Base-by-base conservation (phyloP, 2,113 vertebrate species). In the Variabilichromis moorii region DNA sequence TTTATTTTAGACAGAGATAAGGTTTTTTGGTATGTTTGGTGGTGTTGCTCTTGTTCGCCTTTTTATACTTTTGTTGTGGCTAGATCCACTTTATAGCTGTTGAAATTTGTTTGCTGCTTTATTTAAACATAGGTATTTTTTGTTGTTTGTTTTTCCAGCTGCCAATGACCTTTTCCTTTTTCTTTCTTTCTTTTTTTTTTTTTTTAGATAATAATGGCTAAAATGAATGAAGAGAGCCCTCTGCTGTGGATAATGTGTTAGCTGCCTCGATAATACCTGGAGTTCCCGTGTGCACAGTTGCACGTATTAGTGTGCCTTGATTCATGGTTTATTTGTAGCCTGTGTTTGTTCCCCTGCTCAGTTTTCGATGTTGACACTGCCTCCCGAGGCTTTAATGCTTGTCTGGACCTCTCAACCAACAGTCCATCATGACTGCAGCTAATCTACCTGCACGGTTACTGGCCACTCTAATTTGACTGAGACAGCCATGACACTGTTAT, bases 401-500 rank as follows among this genome's bases (percentile, higher is more conserved):
- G 90, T 92, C 83, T 84, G 37, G 68, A 24, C 55, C 21, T 28
- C 82, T 87, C 81, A 83, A 59, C 63, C 82, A 90, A 73, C 84
- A 84, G 90, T 87, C 81, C 79, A 84, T 89, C 84, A 88, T 86
- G 86, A 86, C 82, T n/a, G 76, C 57, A 79, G 86, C 90, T 91
- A 90, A 76, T 92, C 86, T 89, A 92, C 88, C 91, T 92, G 88
- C 82, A 61, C 31, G 26, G 81, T 83, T 82, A 79, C 84, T 79
- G 86, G 81, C 89, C 76, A 24, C 81, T 81, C 50, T 82, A 88
- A 89, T 91, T 59, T 82, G 66, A 81, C 53, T 37, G 83, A 79
- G 79, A 57, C 17, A 7, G 14, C 66, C 14, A 26, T 84, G 88
- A 47, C 14, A 6, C 45, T n/a, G 14, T n/a, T 7, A 3, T 71